Percentiles rank a stretch among this genome's conserved stretches.
Conservation (phyloP, 1,140 invertebrate species). For the Cydia strobilella region DNA sequence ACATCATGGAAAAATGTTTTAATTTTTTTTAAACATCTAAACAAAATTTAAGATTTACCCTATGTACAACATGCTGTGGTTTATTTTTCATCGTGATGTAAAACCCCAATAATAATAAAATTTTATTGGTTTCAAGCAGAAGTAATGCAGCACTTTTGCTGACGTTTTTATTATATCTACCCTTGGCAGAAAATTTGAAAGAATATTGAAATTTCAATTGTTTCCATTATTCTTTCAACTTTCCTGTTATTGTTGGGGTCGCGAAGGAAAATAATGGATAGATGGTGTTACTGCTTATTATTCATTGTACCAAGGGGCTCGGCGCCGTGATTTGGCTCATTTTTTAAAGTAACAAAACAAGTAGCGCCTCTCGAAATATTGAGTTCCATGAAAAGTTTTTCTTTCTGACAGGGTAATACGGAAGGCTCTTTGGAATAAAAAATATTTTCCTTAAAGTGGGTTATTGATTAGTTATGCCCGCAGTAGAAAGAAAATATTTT, state of each 20-base stretch:
- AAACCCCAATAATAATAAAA: neutral
- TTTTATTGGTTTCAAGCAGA: neutral
- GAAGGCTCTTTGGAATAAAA: slow-evolving; percentile 39
- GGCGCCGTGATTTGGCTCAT: slow-evolving; percentile 70
- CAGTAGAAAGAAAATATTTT: slow-evolving; percentile 44
- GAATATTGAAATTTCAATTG: slow-evolving; percentile 71
- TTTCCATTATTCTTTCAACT: slow-evolving; percentile 59
- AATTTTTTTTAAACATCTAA: too few relatives aligned
- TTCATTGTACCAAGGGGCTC: slow-evolving; percentile 64
- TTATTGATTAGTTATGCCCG: slow-evolving; percentile 29
- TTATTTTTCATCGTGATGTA: neutral
- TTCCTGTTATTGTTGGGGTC: slow-evolving; percentile 60
- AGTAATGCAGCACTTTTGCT: neutral
- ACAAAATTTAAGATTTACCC: too few relatives aligned
- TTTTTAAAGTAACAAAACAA: slow-evolving; percentile 71
- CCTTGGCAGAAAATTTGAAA: slow-evolving; percentile 18
- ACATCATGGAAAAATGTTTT: too few relatives aligned
- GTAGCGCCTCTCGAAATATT: slow-evolving; percentile 49
- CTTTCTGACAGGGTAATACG: slow-evolving; percentile 45
- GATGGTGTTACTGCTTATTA: slow-evolving; percentile 71
- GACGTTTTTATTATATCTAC: slow-evolving; percentile 12
- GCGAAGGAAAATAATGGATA: slow-evolving; percentile 68
- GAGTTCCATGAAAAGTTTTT: slow-evolving; percentile 44
- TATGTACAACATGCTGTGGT: neutral
- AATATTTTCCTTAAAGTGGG: slow-evolving; percentile 25